Evolutionary conservation across 2,113 vertebrate genomes (phyloP), one percentile per base, ranked within the genome.

Genomic region (Carettochelys insculpta): DNA sequence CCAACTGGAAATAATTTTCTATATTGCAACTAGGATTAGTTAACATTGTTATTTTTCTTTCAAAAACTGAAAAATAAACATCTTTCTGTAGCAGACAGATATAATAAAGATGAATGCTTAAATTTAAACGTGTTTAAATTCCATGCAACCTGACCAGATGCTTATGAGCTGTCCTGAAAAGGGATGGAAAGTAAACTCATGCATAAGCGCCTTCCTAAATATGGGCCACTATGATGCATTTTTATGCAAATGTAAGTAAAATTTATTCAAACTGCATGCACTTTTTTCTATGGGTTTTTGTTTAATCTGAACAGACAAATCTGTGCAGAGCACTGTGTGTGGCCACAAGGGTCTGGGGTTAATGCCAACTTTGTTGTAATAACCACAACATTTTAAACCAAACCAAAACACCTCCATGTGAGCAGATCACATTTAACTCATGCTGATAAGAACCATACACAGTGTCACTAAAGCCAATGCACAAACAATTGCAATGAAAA

Each of bases 81-180:
- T 90, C 83, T 50, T 71, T 86, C 80, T 29, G 87, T 54, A 82
- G 45, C 45, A 93, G 43, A 16, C 5, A 77, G 41, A 78, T 19
- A 84, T 83, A 58, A 84, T 82, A 25, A 87, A 93, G 34, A 43
- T 81, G 3, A 27, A 50, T 27, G 41, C 22, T 75, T 45, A 45
- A 45, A 65, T 65, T 85, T 89, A 61, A 54, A 80, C 86, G 85
- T 2, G n/a, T 81, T 95, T 92, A 94, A 94, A 87, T 53, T 29
- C 53, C 85, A 22, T 68, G n/a, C 17, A 34, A n/a, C n/a, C 38
- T 68, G n/a, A 22, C n/a, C 19, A 34, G 8, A 38, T 68, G 34
- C 38, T 8, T 68, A 38, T 17, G 19, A 38, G 8, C 61, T 38
- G 61, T 38, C 34, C n/a, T 68, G n/a, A 22, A 68, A 68, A 68